Evolutionary conservation across 2,113 vertebrate species (phyloP), one percentile per base, ranked within the genome.

Genomic region (Ciconia maguari): DNA sequence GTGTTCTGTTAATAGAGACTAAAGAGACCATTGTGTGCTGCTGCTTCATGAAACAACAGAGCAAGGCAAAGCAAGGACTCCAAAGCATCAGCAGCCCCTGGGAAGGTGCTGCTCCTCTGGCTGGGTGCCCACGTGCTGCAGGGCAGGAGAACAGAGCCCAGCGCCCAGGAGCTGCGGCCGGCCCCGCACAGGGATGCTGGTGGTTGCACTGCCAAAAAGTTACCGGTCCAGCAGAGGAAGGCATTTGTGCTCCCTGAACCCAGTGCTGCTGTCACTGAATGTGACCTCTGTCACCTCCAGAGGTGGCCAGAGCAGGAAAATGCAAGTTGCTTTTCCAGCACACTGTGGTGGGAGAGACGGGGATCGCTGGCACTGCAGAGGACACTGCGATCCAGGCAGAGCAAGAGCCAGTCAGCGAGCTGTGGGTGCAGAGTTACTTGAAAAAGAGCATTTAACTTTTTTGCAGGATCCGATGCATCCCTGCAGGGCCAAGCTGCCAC

Each of bases 141-240:
- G 30, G 13, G 77, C 44, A 36, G n/a, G 29, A 70, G 66, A n/a
- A 48, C 1, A 0, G 24, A 74, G 68, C 52, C n/a, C 77, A 51
- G 77, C 2, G 0, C n/a, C 76, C 58, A 9, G 24, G 42, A 74
- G 25, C 20, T 42, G 77, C 7, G 0, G 10, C 49, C 13, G 1
- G 77, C 30, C 30, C 44, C 1, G 2, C 44, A 26, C 52, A 22
- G 36, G 21, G 60, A 44, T 51, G 42, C 6, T 0, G 3, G 17
- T 12, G 18, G 19, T 36, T 21, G 26, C 26, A 27, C 34, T 48
- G 34, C 70, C 70, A 61, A 34, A 60, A 52, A 34, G 16, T 38
- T 32, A 38, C 38, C 1, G 0, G 46, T 16, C 27, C 32, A 9
- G 46, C 1, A 52, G 34, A 68, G 15, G 46, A n/a, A 34, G 19